phyloP scores from a whole-genome alignment of 2,888 invertebrate genomes.

The Bimastos eiseni region DNA sequence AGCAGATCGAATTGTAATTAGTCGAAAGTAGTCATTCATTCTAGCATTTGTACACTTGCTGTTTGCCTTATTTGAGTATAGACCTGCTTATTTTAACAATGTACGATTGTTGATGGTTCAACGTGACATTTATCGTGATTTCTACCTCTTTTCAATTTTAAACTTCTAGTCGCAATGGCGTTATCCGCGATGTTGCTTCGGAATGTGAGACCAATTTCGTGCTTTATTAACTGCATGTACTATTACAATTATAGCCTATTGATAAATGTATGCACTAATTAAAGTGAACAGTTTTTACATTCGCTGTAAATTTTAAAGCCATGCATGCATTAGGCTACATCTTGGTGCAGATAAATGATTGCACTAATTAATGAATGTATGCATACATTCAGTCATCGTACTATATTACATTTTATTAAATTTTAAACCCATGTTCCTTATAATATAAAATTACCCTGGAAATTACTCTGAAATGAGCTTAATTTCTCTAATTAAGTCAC shows the following conservation, averaged over 20 bases:
- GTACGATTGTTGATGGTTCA: neutral
- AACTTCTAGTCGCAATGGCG: neutral
- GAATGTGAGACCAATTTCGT: neutral
- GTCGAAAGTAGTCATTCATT: neutral
- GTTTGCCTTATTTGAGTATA: neutral
- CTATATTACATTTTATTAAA: no score
- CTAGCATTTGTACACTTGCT: neutral
- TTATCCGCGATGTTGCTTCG: neutral
- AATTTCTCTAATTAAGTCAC: no score
- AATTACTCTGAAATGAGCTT: no score
- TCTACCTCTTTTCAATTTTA: neutral
- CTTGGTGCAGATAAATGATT: no score
- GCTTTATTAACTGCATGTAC: neutral
- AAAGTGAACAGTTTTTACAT: neutral
- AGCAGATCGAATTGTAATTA: neutral
- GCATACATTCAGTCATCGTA: no score
- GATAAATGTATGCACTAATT: neutral
- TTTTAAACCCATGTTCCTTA: no score
- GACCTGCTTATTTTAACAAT: neutral
- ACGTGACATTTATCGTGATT: neutral
- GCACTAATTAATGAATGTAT: no score
- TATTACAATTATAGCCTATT: neutral
- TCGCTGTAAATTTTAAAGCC: neutral
- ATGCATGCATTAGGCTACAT: neutral
- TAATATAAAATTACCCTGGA: no score